A percentile compares a stretch with the other conserved stretches of the same genome.
Evolutionary conservation across 2,113 vertebrate genomes (phyloP).

Genomic region (Scytalopus superciliaris): DNA sequence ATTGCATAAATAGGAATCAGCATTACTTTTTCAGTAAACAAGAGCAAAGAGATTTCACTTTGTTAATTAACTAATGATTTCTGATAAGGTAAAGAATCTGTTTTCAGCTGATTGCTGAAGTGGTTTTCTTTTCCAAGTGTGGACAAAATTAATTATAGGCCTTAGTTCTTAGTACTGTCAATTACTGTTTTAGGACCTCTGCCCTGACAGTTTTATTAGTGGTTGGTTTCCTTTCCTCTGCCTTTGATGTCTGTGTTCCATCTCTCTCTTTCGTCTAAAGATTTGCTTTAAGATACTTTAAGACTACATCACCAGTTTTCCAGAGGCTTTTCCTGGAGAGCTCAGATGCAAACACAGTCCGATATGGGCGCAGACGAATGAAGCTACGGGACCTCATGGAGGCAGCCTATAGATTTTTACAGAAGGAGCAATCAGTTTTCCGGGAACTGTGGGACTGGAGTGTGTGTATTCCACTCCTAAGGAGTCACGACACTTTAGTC

Average conservation of each 20-base stretch:
- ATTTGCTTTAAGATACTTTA: slow-evolving; percentile 92
- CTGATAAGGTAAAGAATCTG: not conserved
- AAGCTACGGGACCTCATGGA: slow-evolving; percentile 97
- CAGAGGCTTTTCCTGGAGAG: slow-evolving; percentile 94
- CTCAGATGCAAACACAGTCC: slow-evolving; percentile 86
- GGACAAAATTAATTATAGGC: not conserved
- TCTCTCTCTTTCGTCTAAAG: slow-evolving; percentile 60
- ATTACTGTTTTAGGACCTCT: not conserved
- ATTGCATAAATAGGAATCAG: rapidly evolving
- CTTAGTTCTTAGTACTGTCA: not conserved
- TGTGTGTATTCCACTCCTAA: slow-evolving; percentile 91
- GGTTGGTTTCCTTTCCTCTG: not conserved
- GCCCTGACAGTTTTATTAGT: not conserved
- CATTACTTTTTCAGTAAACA: not conserved
- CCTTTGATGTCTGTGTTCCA: not conserved
- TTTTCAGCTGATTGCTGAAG: not conserved
- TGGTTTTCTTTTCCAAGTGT: not conserved
- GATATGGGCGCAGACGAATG: slow-evolving; percentile 91
- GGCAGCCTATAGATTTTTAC: slow-evolving; percentile 89
- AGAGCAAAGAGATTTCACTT: not conserved
- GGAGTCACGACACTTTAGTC: slow-evolving; percentile 92
- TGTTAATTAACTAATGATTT: not conserved
- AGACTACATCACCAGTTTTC: slow-evolving; percentile 87
- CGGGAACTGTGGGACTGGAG: slow-evolving; percentile 96
- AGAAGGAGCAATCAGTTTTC: slow-evolving; percentile 85